phyloP scores from a whole-genome alignment of 2,888 invertebrate species.

The Aleiodes leptofemur region DNA sequence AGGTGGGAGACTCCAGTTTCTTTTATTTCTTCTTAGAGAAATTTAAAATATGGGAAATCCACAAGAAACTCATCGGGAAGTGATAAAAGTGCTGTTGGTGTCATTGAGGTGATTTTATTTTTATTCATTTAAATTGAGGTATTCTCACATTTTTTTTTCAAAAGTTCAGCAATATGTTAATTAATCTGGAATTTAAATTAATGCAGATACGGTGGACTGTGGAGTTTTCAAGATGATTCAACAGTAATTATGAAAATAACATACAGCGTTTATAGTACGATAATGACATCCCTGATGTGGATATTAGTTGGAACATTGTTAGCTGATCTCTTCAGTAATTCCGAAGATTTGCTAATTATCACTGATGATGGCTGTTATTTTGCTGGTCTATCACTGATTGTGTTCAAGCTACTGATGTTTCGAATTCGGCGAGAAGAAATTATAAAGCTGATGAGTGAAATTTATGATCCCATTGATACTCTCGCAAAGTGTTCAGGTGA shows the following conservation, averaged over 20 bases:
- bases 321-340: constrained; percentile 53
- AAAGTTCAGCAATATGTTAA: too few species aligned
- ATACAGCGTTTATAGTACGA: not conserved
- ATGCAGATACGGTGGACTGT: not conserved
- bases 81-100: too few species aligned
- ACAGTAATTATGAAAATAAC: not conserved
- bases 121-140: too few species aligned
- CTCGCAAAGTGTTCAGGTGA: constrained; percentile 58
- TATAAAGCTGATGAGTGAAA: constrained; percentile 22
- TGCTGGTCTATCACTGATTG: constrained; percentile 57
- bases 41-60: too few species aligned
- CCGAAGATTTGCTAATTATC: constrained; percentile 54
- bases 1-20: too few species aligned
- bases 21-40: too few species aligned
- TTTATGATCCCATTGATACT: constrained; percentile 50
- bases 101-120: too few species aligned
- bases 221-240: not conserved
- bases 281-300: not conserved
- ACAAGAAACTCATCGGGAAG: too few species aligned
- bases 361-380: constrained; percentile 62
- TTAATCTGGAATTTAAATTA: too few species aligned
- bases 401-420: constrained; percentile 57
- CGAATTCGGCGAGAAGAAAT: constrained; percentile 51
- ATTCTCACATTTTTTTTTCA: too few species aligned
- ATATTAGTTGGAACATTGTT: constrained; percentile 54